Conservation (phyloP, 1,140 invertebrate species). For the Drosophila murphyi region DNA sequence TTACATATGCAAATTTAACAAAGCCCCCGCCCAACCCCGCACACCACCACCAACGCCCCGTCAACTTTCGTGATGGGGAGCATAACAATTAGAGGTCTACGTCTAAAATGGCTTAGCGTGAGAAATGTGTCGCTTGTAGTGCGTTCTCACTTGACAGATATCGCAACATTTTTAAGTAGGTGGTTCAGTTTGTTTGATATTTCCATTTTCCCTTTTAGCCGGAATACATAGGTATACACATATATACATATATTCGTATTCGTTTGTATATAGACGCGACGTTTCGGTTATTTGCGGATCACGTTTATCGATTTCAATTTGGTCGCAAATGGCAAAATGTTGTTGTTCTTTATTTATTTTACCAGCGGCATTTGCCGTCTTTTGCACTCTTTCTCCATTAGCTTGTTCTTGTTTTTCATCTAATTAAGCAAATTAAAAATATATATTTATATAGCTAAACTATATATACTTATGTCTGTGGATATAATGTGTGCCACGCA, state of each 20-base stretch:
- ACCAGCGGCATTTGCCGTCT: conserved; percentile 30
- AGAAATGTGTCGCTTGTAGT: conserved; percentile 34
- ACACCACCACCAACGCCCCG: not conserved
- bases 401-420: conserved; percentile 51
- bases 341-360: conserved; percentile 47
- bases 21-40: not conserved
- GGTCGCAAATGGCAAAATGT: conserved; percentile 37
- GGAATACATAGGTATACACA: conserved; percentile 26
- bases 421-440: conserved; percentile 77
- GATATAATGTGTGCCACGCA: conserved; percentile 31
- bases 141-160: conserved; percentile 35
- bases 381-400: conserved; percentile 37
- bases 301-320: conserved; percentile 69
- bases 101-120: conserved; percentile 11
- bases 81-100: conserved; percentile 50
- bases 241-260: not conserved
- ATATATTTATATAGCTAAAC: conserved; percentile 37
- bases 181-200: conserved; percentile 8
- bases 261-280: not conserved
- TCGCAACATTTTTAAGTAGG: conserved; percentile 51
- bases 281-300: conserved; percentile 41
- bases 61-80: conserved; percentile 3
- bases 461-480: conserved; percentile 19
- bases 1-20: conserved; percentile 53
- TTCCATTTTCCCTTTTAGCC: conserved; percentile 28